Conservation (phyloP, 2,888 invertebrate species). For the Drosophila mettleri region DNA sequence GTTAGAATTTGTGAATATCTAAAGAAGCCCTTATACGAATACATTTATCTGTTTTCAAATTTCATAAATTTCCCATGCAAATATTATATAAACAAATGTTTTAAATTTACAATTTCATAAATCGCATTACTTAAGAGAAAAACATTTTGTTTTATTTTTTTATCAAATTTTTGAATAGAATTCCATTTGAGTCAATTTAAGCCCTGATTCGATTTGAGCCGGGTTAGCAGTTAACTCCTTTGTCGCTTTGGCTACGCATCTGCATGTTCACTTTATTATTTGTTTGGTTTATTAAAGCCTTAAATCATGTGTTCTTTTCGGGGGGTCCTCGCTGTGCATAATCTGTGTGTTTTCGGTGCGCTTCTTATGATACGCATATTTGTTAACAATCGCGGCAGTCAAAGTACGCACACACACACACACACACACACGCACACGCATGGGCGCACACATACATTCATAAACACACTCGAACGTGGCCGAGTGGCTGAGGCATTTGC, state of each 20-base stretch:
- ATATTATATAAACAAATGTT: no score
- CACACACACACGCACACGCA: not conserved
- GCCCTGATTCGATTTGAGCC: not conserved
- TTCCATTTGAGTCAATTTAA: not conserved
- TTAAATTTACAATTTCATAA: no score
- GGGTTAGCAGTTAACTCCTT: not conserved
- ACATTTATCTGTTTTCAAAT: no score
- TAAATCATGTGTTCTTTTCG: not conserved
- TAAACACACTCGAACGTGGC: conserved; percentile 10
- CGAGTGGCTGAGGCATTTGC: conserved; percentile 41
- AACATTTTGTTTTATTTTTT: not conserved
- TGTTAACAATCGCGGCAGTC: conserved; percentile 53
- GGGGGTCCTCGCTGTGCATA: conserved; percentile 24
- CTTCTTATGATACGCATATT: conserved; percentile 54
- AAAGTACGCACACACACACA: conserved; percentile 12
- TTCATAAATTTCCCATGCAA: no score
- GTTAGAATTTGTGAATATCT: no score
- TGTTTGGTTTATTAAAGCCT: not conserved
- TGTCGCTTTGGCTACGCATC: not conserved
- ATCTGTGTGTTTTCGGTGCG: conserved; percentile 31
- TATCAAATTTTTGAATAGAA: not conserved
- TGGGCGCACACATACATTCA: not conserved
- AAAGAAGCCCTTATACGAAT: no score
- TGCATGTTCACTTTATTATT: conserved; percentile 6
- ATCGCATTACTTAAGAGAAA: no score